Base-by-base conservation (phyloP, 2,113 vertebrate genomes). In the Acanthochromis polyacanthus region DNA sequence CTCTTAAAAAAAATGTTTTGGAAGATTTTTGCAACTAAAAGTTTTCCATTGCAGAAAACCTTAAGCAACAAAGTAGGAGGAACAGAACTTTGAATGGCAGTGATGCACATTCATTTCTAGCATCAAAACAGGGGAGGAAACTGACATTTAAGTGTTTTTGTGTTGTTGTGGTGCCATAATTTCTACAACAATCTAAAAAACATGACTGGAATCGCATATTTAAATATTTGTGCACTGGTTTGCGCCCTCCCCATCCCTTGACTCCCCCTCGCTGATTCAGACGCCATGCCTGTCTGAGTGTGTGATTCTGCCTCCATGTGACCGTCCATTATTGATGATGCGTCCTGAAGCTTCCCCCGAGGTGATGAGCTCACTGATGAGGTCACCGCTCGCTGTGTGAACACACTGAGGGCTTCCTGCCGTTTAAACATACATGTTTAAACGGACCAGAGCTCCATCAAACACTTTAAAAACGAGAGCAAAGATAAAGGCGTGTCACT, bases 261-360 rank as follows among this genome's bases (percentile, higher is more conserved):
- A 14, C 23, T 8, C 30, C 0, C 11, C 20, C 25, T 36, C 11
- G 11, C 61, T 48, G 52, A 52, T 51, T 10, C 28, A 81, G 83
- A 70, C 59, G 52, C 64, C 64, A 75, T 46, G 22, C 58, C 62
- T 59, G 75, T 81, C 74, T 75, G 64, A 28, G 12, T 60, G 20
- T 78, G 60, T 76, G 55, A 80, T 83, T 50, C 66, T 65, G 32
- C 60, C 16, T 83, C 65, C 38, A 38, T 87, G 68, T 55, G 60
- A 56, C 52, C 0, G 19, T 89, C 69, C 69, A 84, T 89, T 83
- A 89, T 86, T 91, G 56, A 90, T 78, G 71, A 84, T 55, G 71
- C 65, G 57, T 79, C 65, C 71, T 81, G n/a, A 52, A 28, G 2
- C 36, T 46, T 80, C 79, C 70, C 69, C 40, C 40, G 20, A 55